Percentiles rank a stretch among this genome's conserved stretches.
Conservation (phyloP, 2,888 invertebrate genomes). For the Mesorhabditis sp. region DNA sequence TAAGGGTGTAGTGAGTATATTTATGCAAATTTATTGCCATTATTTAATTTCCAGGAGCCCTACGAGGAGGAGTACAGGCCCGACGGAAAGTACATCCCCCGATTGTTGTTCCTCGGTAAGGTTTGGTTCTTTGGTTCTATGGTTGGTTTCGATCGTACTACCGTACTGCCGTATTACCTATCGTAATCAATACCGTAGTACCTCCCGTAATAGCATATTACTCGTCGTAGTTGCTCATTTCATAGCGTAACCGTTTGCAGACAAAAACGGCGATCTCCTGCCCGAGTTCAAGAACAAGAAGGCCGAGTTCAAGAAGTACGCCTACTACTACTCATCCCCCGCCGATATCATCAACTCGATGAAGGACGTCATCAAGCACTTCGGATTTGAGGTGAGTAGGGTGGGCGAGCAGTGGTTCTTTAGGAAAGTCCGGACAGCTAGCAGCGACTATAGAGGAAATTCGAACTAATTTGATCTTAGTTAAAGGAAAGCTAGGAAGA, state of each 20-base stretch:
- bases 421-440: too few species aligned
- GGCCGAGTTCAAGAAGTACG: conserved; percentile 57
- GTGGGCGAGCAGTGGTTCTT: too few species aligned
- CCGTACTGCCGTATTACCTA: too few species aligned
- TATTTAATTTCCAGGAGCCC: conserved; percentile 26
- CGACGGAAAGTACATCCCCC: conserved; percentile 56
- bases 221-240: background rate
- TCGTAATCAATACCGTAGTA: too few species aligned
- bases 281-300: conserved; percentile 55
- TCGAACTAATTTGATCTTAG: too few species aligned
- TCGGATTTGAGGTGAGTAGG: conserved; percentile 37
- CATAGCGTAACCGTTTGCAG: conserved; percentile 16
- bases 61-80: conserved; percentile 57
- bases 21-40: too few species aligned
- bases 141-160: background rate
- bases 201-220: too few species aligned
- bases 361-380: conserved; percentile 53
- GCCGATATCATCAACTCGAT: conserved; percentile 56
- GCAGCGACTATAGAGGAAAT: too few species aligned
- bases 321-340: conserved; percentile 58
- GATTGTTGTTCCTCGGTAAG: conserved; percentile 50
- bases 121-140: background rate
- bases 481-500: too few species aligned
- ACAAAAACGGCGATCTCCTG: conserved; percentile 55
- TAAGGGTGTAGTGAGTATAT: too few species aligned